Conservation (phyloP, 2,888 invertebrate genomes). For the Agriotes lineatus region DNA sequence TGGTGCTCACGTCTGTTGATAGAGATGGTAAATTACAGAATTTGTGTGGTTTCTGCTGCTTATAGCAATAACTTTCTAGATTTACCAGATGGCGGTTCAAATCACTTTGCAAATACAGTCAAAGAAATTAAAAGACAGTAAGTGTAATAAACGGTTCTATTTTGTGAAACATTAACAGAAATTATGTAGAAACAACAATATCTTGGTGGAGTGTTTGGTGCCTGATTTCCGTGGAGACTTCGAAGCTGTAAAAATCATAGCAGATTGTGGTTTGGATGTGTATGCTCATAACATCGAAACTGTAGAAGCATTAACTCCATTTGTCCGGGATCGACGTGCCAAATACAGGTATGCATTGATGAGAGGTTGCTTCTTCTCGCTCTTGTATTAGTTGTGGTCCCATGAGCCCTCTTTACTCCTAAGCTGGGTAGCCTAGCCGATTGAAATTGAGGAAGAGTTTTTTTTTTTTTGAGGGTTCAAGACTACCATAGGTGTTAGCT, state of each 20-base stretch:
- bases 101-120: constrained; percentile 94
- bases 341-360: constrained; percentile 77
- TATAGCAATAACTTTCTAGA: constrained; percentile 76
- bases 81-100: constrained; percentile 92
- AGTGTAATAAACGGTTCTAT: constrained; percentile 54
- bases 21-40: constrained; percentile 81
- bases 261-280: constrained; percentile 89
- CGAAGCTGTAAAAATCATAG: constrained; percentile 80
- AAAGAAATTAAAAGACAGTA: constrained; percentile 84
- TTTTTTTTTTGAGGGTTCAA: no score
- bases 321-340: constrained; percentile 94
- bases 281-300: constrained; percentile 99
- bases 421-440: no score
- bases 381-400: no score
- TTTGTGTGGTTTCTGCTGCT: no score
- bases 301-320: constrained; percentile 89
- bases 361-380: no score
- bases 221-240: constrained; percentile 94
- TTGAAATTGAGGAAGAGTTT: no score
- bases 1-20: constrained; percentile 98
- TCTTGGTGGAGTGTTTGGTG: constrained; percentile 95
- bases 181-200: constrained; percentile 82
- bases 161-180: no score
- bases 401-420: no score
- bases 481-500: no score